Evolutionary conservation across 2,888 invertebrate species (phyloP), one percentile per base, ranked within the genome.

Genomic region (Plebejus melissa): DNA sequence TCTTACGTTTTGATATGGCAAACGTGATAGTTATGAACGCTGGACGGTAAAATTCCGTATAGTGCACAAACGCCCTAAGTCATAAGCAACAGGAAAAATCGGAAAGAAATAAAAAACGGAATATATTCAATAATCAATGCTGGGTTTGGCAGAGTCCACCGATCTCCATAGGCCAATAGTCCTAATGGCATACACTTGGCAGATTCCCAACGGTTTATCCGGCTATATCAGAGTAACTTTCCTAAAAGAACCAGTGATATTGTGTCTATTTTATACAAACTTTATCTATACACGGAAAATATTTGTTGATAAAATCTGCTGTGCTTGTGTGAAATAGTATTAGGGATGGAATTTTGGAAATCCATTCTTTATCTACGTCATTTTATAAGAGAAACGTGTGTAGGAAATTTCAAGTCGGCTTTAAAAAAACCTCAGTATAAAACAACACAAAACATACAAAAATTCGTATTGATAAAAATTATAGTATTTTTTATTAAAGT

Each of bases 71-170:
- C 22, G 22, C 9, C 60, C 11, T 60, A 28, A 28, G 60, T n/a
- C 9, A 41, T 38, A 70, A 70, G 41, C 6, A 41, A 6, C 38
- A 70, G 46, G 5, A 71, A 22, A 41, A 22, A 46, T 28, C 22
- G 46, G 71, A 32, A 32, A 72, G 13, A 54, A 46, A 71, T 46
- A 72, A 28, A 32, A 72, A 72, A 65, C 9, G 65, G 72, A 13
- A 72, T 72, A 72, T 32, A 50, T 72, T 72, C 72, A 72, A 72
- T 72, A 72, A 72, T 50, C 72, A 72, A 54, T 54, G 46, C 70
- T 36, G 54, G 54, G 50, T 72, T 50, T 72, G 72, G 72, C 72
- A 32, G 54, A 54, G 54, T 36, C 32, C 50, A 72, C 50, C 72
- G 16, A 72, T 54, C 72, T 72, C 54, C 32, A 65, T 65, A 50